A percentile compares a stretch with the other conserved stretches of the same genome.
Evolutionary conservation across 2,797 vertebrate genomes (phyloP).

Genomic region (Coreius guichenoti): DNA sequence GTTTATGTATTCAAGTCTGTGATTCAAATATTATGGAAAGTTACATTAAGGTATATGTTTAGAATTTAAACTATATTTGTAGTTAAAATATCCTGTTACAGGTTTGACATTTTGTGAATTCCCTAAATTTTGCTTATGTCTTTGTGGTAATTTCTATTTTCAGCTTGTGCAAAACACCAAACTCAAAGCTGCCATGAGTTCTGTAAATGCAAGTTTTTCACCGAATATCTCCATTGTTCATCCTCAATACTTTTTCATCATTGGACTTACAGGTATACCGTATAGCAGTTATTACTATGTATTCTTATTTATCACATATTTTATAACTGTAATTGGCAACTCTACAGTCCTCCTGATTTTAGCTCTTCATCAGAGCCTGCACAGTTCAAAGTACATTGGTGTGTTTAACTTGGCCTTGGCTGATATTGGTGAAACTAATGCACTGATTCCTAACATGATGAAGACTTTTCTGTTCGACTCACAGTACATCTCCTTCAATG

Average conservation of each 20-base stretch:
- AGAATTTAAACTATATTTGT: neutral
- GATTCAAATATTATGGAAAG: neutral
- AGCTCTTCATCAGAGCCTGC: constrained; percentile 31
- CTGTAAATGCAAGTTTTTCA: constrained; percentile 31
- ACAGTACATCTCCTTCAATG: constrained; percentile 53
- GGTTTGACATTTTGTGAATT: neutral
- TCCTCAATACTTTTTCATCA: constrained; percentile 61
- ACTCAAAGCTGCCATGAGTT: constrained; percentile 18
- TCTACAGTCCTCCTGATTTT: constrained; percentile 56
- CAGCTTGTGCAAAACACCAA: constrained; percentile 15
- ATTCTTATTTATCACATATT: constrained; percentile 55
- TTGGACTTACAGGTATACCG: constrained; percentile 57
- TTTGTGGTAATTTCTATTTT: neutral
- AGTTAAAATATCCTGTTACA: neutral
- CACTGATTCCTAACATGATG: constrained; percentile 57
- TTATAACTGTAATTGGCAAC: constrained; percentile 55
- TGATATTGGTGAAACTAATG: constrained; percentile 57
- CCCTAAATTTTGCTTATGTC: neutral
- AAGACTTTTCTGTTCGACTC: constrained; percentile 57
- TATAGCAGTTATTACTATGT: constrained; percentile 53
- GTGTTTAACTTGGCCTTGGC: constrained; percentile 60
- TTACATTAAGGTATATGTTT: neutral
- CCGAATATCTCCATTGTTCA: constrained; percentile 45
- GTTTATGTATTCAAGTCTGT: neutral
- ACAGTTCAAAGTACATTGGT: constrained; percentile 57